A percentile compares a stretch with the other conserved stretches of the same genome.
These are phyloP conservation scores for Tetranychus truncatus DNA, from an alignment of 2,888 invertebrate genomes.

Conservation along the genomic window DNA sequence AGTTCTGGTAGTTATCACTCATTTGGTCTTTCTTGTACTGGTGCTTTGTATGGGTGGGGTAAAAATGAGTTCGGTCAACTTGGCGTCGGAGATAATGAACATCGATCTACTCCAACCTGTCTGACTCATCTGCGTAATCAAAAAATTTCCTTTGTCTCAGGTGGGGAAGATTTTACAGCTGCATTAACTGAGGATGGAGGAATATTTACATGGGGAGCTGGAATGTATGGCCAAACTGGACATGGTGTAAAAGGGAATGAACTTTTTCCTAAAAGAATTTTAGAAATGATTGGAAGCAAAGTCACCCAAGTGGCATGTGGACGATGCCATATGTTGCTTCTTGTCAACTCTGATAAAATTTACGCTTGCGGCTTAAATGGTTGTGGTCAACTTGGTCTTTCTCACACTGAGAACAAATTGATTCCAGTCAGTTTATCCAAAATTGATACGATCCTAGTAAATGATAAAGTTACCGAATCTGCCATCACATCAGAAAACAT, in stretches of 20 bases:
- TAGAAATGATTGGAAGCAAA: too few relatives aligned
- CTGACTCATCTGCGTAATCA: slow-evolving; percentile 44
- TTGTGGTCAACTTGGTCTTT: too few relatives aligned
- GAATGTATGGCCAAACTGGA: slow-evolving; percentile 49
- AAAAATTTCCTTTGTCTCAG: slow-evolving; percentile 63
- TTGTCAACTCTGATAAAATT: slow-evolving; percentile 29
- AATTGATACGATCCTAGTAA: too few relatives aligned
- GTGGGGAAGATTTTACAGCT: slow-evolving; percentile 63
- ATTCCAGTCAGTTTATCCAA: too few relatives aligned
- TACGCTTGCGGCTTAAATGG: too few relatives aligned
- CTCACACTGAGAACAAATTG: too few relatives aligned
- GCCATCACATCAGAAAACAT: too few relatives aligned
- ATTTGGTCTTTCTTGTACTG: slow-evolving; percentile 69
- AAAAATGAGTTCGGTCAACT: slow-evolving; percentile 33
- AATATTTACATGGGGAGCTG: slow-evolving; percentile 67
- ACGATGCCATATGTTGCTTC: too few relatives aligned
- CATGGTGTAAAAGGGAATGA: slow-evolving; percentile 49
- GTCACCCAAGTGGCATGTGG: too few relatives aligned
- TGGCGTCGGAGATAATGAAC: slow-evolving; percentile 27
- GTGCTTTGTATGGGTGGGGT: slow-evolving; percentile 76
- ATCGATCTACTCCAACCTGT: not conserved
- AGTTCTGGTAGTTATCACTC: slow-evolving; percentile 68
- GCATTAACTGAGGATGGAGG: slow-evolving; percentile 69
- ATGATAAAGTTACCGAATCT: too few relatives aligned
- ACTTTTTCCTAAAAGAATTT: slow-evolving; percentile 56